Evolutionary conservation across 2,113 vertebrate genomes (phyloP).

Genomic region (Cathartes aura): DNA sequence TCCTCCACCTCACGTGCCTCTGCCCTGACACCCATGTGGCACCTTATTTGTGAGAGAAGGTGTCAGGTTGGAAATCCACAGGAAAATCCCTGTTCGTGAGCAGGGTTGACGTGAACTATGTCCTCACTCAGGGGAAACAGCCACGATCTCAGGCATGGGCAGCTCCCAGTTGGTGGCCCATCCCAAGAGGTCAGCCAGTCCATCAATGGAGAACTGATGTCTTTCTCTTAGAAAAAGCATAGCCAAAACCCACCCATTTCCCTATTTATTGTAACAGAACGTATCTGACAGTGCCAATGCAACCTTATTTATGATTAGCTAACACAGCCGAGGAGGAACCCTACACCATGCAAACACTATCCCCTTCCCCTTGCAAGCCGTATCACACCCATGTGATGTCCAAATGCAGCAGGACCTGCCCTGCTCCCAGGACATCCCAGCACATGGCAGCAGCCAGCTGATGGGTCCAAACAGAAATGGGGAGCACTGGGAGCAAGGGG

Average conservation of each 20-base stretch:
- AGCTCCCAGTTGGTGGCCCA: neutral
- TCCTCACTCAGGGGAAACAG: neutral
- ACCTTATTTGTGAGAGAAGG: neutral
- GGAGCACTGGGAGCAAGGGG: neutral
- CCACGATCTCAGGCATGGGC: neutral
- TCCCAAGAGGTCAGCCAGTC: neutral
- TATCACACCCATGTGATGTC: neutral
- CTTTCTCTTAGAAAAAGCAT: neutral
- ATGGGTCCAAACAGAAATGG: neutral
- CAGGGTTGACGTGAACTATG: neutral
- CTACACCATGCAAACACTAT: neutral
- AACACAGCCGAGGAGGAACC: neutral
- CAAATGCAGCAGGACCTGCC: neutral
- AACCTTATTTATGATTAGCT: neutral
- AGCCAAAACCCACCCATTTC: neutral
- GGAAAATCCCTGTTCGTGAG: neutral
- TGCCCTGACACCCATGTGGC: neutral
- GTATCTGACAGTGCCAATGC: neutral
- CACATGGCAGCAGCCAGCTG: neutral
- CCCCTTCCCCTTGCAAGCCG: neutral
- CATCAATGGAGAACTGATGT: neutral
- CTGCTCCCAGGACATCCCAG: neutral
- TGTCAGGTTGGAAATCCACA: neutral
- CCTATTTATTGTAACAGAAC: neutral
- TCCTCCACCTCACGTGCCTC: neutral